Conservation (phyloP, 2,113 vertebrate genomes). For the Enhydra lutris region DNA sequence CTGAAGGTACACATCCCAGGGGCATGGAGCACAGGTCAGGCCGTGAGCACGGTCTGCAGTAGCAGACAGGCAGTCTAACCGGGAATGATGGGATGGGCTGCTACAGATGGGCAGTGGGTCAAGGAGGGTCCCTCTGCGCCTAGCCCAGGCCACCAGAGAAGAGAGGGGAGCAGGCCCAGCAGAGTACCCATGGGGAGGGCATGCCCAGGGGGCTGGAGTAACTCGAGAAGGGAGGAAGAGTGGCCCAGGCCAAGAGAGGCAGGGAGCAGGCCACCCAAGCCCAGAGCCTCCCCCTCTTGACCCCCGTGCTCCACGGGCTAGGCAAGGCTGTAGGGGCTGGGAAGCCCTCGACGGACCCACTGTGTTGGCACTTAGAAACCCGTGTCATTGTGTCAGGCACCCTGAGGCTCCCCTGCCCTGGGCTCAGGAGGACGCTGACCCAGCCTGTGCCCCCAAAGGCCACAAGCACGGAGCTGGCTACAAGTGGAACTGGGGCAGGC, state of each 20-base stretch:
- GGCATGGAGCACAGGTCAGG: neutral
- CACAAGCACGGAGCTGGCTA: neutral
- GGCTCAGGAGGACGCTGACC: rapidly evolving
- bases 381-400: rapidly evolving
- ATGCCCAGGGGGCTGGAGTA: neutral
- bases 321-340: neutral
- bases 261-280: neutral
- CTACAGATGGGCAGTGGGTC: neutral
- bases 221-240: neutral
- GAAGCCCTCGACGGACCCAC: neutral
- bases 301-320: rapidly evolving
- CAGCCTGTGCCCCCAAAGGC: neutral
- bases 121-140: neutral
- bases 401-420: neutral
- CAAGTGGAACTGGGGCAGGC: neutral
- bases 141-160: neutral
- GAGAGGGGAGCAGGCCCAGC: neutral
- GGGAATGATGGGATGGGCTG: rapidly evolving
- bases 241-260: neutral
- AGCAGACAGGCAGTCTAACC: rapidly evolving
- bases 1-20: neutral
- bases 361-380: no score
- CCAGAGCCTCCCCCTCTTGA: no score
- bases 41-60: neutral
- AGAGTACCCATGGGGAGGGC: no score